Conservation (phyloP, 2,113 vertebrate species). For the Heterocephalus glaber region DNA sequence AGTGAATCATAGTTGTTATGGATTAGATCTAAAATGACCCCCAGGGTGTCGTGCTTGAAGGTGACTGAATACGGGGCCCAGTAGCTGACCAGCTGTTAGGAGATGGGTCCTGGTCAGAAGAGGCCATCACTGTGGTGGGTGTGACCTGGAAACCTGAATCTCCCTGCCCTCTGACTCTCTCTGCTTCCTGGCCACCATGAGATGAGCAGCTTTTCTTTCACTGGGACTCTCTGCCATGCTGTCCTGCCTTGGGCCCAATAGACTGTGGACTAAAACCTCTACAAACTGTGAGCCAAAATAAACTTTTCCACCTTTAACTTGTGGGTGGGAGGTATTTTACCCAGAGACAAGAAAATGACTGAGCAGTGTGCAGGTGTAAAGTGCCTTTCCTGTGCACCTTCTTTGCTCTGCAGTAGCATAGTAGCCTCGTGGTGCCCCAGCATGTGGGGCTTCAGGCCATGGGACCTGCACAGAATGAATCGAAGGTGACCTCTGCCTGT, state of each 20-base stretch:
- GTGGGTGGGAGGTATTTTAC: background rate
- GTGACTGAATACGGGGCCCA: background rate
- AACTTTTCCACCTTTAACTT: background rate
- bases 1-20: background rate
- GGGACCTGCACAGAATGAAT: too few species aligned
- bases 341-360: background rate
- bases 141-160: too few species aligned
- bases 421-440: background rate
- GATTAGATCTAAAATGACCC: background rate
- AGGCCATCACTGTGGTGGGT: too few species aligned
- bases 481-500: too few species aligned
- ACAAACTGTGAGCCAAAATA: background rate
- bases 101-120: background rate
- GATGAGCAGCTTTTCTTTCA: background rate
- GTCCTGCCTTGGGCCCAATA: background rate
- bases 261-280: background rate
- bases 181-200: background rate
- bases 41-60: background rate
- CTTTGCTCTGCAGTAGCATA: background rate
- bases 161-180: background rate
- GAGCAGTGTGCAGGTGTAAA: background rate
- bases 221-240: background rate
- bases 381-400: background rate
- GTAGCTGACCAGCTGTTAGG: too few species aligned
- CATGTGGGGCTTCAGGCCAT: background rate